Percentiles rank a stretch among this genome's conserved stretches.
phyloP scores from a whole-genome alignment of 2,888 invertebrate genomes.

The Drosophila prostipennis region DNA sequence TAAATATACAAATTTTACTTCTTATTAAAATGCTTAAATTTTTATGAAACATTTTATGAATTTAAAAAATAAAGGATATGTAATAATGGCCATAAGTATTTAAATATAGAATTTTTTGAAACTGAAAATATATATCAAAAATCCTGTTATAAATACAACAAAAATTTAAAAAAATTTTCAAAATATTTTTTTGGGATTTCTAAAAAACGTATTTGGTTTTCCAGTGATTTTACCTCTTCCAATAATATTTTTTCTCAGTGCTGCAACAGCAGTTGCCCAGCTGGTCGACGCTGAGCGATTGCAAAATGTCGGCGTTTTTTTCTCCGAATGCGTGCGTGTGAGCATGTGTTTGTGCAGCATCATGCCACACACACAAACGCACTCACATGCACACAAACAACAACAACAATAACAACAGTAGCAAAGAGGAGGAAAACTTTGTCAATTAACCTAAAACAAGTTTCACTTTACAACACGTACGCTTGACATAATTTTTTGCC shows the following conservation, averaged over 20 bases:
- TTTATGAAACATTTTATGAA: too few relatives aligned
- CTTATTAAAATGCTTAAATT: too few relatives aligned
- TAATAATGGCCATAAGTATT: too few relatives aligned
- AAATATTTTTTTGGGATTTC: too few relatives aligned
- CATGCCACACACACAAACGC: conserved; percentile 35
- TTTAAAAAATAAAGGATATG: too few relatives aligned
- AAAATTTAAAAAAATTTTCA: too few relatives aligned
- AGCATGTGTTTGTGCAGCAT: conserved; percentile 19
- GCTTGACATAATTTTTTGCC: conserved; percentile 61
- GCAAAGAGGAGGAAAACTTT: conserved; percentile 66
- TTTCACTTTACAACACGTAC: conserved; percentile 72
- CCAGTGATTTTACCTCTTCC: too few relatives aligned
- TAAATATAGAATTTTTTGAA: too few relatives aligned
- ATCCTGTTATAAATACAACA: too few relatives aligned
- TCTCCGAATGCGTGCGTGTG: conserved; percentile 4
- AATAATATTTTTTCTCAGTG: conserved; percentile 1
- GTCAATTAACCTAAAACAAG: conserved; percentile 79
- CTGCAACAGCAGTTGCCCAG: conserved; percentile 27
- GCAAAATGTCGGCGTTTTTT: conserved; percentile 37
- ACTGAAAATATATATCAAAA: too few relatives aligned
- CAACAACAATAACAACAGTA: conserved; percentile 40
- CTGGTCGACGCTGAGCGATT: conserved; percentile 61
- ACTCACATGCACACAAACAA: conserved; percentile 32
- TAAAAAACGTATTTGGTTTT: too few relatives aligned
- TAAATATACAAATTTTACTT: too few relatives aligned